Evolutionary conservation across 64 coral and sea anemone species (phyloP), one percentile per base, ranked within the genome.

Genomic region (Orbicella faveolata): DNA sequence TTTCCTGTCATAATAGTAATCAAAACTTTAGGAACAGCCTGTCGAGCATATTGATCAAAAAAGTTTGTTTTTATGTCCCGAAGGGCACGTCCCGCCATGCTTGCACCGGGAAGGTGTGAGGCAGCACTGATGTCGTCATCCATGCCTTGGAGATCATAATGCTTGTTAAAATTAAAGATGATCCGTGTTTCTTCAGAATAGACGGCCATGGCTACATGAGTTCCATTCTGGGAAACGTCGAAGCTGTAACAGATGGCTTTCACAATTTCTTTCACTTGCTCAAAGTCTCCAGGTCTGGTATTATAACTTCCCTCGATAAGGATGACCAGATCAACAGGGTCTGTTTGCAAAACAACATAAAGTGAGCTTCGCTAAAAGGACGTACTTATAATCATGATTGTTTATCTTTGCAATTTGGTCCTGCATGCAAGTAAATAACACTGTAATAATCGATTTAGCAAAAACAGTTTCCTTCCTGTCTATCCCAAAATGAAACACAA

Each of bases 261-360:
- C 0, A 76, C 74, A 59, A 92, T 86, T 37, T 95, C 90, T 86
- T 95, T 95, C 64, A 88, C 87, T 39, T 89, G 62, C 7, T 95
- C 79, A 39, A 95, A 95, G 70, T 92, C 79, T 18, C 84, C 63
- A 2, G 79, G 70, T 25, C 89, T 92, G 0, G 90, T 92, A 61
- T 85, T 95, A 48, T 70, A 54, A n/a, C 94, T 87, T 17, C 94
- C 90, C 35, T 95, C 94, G 12, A 92, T 76, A 23, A 95, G 94
- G 52, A 95, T 74, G 34, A 91, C 94, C 16, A 95, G 87, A 74
- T 95, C 94, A 77, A 89, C 86, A 59, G 83, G 51, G 73, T 68
- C 94, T 95, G 35, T 55, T 67, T 39, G 23, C 16, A 81, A 74
- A 79, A 52, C 19, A n/a, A 80, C 21, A 12, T 19, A 55, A 33